Percentiles rank a stretch among this genome's conserved stretches.
These are phyloP conservation scores for Prietella phreatophila DNA, from an alignment of 2,113 vertebrate genomes.

Conservation along the genomic window DNA sequence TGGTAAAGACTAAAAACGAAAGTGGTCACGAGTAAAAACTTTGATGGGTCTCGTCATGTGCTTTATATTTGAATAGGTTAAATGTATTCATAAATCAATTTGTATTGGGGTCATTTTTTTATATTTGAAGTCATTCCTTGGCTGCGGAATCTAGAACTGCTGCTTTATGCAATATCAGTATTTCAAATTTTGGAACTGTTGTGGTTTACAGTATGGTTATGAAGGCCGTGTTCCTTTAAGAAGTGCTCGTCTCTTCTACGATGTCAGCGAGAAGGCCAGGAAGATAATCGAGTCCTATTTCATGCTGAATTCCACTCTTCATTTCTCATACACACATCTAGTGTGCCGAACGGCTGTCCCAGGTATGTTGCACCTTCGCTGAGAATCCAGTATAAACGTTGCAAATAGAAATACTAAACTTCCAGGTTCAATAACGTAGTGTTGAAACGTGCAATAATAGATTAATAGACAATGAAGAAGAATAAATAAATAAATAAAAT, in stretches of 20 bases:
- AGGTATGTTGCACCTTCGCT: constrained; percentile 66
- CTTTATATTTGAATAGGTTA: neutral
- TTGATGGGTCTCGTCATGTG: neutral
- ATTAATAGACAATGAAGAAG: neutral
- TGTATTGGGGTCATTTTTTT: neutral
- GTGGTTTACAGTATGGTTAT: constrained; percentile 72
- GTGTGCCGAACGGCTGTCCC: constrained; percentile 92
- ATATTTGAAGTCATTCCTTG: neutral
- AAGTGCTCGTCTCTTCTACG: constrained; percentile 91
- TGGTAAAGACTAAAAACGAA: neutral
- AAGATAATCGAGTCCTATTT: constrained; percentile 90
- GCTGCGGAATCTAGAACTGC: neutral
- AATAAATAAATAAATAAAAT: neutral
- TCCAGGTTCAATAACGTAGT: neutral
- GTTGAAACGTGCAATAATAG: no score
- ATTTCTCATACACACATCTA: constrained; percentile 97
- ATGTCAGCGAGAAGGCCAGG: constrained; percentile 89
- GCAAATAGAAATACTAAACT: neutral
- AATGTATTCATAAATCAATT: neutral
- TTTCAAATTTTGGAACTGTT: neutral
- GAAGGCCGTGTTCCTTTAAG: constrained; percentile 76
- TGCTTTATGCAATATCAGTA: neutral
- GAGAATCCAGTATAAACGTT: neutral
- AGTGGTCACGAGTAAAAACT: neutral
- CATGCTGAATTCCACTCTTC: constrained; percentile 88